These are phyloP conservation scores for Varanus salvator DNA, from an alignment of 2,113 vertebrate genomes.

Conservation along the genomic window DNA sequence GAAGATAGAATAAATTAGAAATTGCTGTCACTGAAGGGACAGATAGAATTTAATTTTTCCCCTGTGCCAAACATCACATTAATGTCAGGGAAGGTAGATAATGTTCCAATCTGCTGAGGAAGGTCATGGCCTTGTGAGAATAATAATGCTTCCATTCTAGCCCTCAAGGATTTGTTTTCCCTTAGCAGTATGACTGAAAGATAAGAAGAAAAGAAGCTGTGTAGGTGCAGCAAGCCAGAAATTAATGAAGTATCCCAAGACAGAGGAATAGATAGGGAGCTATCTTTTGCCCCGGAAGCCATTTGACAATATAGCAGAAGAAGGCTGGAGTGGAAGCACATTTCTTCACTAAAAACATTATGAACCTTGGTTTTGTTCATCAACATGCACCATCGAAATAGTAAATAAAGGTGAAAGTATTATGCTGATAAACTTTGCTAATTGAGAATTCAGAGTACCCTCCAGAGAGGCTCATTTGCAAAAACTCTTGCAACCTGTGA, in stretches of 20 bases:
- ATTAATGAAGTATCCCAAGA: conserved; percentile 27
- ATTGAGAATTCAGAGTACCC: too few relatives aligned
- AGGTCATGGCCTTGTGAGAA: conserved; percentile 20
- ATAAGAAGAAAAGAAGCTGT: conserved; percentile 13
- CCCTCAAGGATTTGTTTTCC: conserved; percentile 13
- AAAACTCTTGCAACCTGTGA: background rate
- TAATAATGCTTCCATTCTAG: conserved; percentile 15
- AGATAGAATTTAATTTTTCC: conserved; percentile 4
- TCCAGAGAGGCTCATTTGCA: background rate
- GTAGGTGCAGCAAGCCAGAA: conserved; percentile 5
- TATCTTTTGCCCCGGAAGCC: conserved; percentile 1
- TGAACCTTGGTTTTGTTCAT: background rate
- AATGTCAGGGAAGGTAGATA: conserved; percentile 11
- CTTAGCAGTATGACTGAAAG: background rate
- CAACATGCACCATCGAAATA: background rate
- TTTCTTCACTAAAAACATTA: background rate
- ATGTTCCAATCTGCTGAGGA: background rate
- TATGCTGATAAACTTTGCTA: background rate
- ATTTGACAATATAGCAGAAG: background rate
- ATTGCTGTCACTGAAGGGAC: background rate
- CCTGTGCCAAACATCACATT: conserved; percentile 10
- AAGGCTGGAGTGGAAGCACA: background rate
- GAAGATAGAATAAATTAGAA: conserved; percentile 16
- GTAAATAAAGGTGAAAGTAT: background rate
- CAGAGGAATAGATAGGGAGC: background rate